Base-by-base conservation (phyloP, 2,797 vertebrate genomes). In the Sciurus vulgaris region DNA sequence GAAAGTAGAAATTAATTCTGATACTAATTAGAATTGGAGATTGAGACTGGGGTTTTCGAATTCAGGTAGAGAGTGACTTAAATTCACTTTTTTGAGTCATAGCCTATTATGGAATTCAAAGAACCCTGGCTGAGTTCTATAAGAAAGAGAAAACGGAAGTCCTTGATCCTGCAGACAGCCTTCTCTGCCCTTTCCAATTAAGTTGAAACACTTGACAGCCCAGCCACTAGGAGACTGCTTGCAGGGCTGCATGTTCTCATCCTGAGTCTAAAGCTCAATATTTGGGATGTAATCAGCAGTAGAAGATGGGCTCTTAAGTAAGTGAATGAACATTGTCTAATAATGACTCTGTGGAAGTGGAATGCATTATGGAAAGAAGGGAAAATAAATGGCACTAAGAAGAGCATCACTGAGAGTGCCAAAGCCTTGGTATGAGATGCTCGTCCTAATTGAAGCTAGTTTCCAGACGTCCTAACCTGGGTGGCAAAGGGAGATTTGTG, bases 21-120 rank as follows among this genome's bases (percentile, higher is more conserved):
- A n/a, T 70, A 49, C 13, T 82, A 97, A 74, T 85, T 94, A 51
- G n/a, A 2, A 81, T 93, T 95, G 54, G 30, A 91, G 41, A 33
- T 41, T 74, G 7, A 35, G 8, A 11, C 30, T 89, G 0, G 24
- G 35, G 7, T 67, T 73, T 91, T 15, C 28, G 15, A 10, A 56
- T 51, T 83, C 76, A 96, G 14, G 12, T 63, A 84, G 35, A 30
- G 0, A 88, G 69, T 56, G 22, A 26, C 65, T 83, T 89, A 93
- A 90, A 44, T 11, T 92, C 7, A 26, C 22, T 93, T 70, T 49
- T 86, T 74, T 51, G 24, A 95, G 24, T 96, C 33, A 81, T 70
- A 49, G 9, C 76, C 18, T 87, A 12, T 47, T 88, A 51, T 12
- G 61, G 44, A 28, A 9, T 93, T 93, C 30, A 28, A 89, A 81